Base-by-base conservation (phyloP, 2,797 vertebrate genomes). In the Rhinatrema bivittatum region DNA sequence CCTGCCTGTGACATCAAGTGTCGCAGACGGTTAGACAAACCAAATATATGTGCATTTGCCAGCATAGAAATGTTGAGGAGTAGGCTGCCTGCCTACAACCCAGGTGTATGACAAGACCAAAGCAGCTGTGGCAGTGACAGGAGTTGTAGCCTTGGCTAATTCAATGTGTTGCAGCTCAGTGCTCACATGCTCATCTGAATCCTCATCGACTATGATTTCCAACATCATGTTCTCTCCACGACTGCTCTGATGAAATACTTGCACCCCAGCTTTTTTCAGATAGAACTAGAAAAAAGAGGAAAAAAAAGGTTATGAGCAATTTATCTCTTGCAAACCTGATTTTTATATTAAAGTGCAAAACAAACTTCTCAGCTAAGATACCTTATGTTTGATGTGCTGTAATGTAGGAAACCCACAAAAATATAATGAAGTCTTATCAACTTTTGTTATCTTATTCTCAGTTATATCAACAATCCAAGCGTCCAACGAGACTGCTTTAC, bases 371-470 rank as follows among this genome's bases (percentile, higher is more conserved):
- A 54, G 25, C 31, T 10, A 51, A n/a, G 65, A 45, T 62, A 97
- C 94, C 88, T 93, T 94, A 71, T 99, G 94, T 30, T 63, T 86
- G 71, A 99, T 94, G 70, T 97, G 93, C 30, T 91, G 92, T 64
- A 99, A 70, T 13, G 94, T 96, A 58, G 96, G 94, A 69, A 99
- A 99, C 42, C 96, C 96, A 59, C 93, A 93, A 72, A 97, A 98
- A 71, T 99, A 97, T 7, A 98, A 69, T 6, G 79, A 63, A 6
- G 82, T 87, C 45, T 86, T 82, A 72, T 97, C 87, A n/a, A 87
- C 48, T 16, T 58, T 74, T 25, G 76, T 87, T 45, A 82, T 86
- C 62, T 68, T 76, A 44, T 88, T 79, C 10, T 86, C 77, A 27
- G 69, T 84, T 56, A 88, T 62, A 16, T 82, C 56, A 28, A 99